A percentile compares a stretch with the other conserved stretches of the same genome.
Evolutionary conservation across 2,113 vertebrate species (phyloP).

Genomic region (Petrocephalus microphthalmus): DNA sequence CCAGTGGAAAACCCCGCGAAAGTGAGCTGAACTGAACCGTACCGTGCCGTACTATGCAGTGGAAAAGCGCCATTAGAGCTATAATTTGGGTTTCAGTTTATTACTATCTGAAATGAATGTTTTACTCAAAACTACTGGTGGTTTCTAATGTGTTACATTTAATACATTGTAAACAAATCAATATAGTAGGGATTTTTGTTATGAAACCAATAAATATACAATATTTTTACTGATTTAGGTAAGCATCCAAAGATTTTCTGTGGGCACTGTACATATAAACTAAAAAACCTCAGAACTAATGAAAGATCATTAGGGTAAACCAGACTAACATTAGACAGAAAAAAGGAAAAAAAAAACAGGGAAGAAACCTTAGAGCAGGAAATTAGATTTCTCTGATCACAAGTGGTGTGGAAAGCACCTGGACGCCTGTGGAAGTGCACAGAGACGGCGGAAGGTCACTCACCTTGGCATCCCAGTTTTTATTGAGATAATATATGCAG

Average conservation of each 20-base stretch:
- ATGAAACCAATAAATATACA: not conserved
- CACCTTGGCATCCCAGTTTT: constrained; percentile 21
- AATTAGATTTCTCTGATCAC: not conserved
- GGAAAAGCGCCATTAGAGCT: not conserved
- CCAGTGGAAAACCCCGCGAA: too few relatives aligned
- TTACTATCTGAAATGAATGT: not conserved
- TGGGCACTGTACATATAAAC: not conserved
- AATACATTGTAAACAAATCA: not conserved
- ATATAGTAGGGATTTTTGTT: not conserved
- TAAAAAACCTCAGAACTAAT: not conserved
- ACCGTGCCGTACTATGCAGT: too few relatives aligned
- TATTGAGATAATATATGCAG: constrained; percentile 25
- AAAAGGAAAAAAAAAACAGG: not conserved
- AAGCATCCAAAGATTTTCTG: not conserved
- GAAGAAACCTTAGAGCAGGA: not conserved
- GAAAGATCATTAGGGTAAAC: not conserved
- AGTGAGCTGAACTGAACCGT: too few relatives aligned
- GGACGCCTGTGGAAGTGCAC: not conserved
- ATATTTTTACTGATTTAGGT: too few relatives aligned
- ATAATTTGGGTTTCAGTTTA: not conserved
- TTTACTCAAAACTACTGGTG: not conserved
- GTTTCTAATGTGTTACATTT: not conserved
- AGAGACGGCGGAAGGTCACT: not conserved
- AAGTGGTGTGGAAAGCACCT: not conserved
- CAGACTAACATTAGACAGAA: not conserved